Base-by-base conservation (phyloP, 2,888 invertebrate genomes). In the Caenorhabditis angaria region DNA sequence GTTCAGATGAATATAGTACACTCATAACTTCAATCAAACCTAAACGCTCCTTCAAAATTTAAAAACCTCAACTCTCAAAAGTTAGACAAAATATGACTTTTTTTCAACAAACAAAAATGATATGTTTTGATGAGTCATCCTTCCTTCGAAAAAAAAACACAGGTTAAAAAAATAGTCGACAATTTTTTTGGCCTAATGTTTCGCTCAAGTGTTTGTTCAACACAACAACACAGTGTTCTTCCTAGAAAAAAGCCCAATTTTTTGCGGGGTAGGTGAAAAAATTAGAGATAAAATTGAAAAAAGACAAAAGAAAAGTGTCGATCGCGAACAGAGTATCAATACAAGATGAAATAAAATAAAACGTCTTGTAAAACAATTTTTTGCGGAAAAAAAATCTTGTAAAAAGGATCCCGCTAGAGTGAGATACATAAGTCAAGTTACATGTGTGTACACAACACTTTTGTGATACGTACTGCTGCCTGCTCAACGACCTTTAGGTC, bases 371-470 rank as follows among this genome's bases (percentile, higher is more conserved):
- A 53, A 56, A 35, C n/a, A 61, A 24, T 57, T 35, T 65, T 60
- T 65, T 35, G 65, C 32, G 22, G 22, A 25, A 47, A 48, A 48
- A 28, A 58, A 35, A 35, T 35, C 8, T 54, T 22, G 58, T 55
- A 32, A 63, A 69, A 55, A 64, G 60, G 68, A 69, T 61, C 57
- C 41, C 20, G 53, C n/a, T 56, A n/a, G n/a, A n/a, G n/a, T n/a
- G n/a, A n/a, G n/a, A n/a, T n/a, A n/a, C n/a, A 70, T 66, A 71
- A 47, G 61, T 65, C 56, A 59, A 63, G 71, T 71, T 53, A 71
- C 71, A 71, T 71, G 71, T 41, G 41, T 71, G 71, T 71, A 66
- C 71, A 66, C 71, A 71, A 71, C 71, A 71, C 71, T 71, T 70
- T 71, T 71, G n/a, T n/a, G 71, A 71, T 66, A 59, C 63, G 56